Conservation (phyloP, 2,113 vertebrate genomes). For the Podilymbus podiceps region DNA sequence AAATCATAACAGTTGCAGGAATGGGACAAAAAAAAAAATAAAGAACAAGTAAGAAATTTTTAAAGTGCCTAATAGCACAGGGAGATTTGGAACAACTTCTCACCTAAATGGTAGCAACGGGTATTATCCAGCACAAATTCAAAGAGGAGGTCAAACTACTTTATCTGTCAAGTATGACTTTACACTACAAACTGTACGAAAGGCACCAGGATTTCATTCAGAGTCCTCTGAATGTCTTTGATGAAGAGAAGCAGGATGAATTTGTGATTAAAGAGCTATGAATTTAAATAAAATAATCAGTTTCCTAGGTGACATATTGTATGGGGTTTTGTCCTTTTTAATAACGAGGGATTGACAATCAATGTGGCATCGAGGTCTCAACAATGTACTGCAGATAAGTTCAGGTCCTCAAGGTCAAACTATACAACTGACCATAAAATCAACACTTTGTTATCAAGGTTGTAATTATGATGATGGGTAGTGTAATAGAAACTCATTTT, state of each 20-base stretch:
- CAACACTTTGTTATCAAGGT: conserved; percentile 6
- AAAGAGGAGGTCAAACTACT: not conserved
- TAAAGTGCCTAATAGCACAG: not conserved
- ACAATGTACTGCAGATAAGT: not conserved
- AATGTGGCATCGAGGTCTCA: not conserved
- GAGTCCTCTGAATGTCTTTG: not conserved
- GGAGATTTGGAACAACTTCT: not conserved
- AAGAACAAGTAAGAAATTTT: not conserved
- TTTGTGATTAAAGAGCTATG: not conserved
- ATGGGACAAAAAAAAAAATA: not conserved
- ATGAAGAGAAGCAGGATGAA: not conserved
- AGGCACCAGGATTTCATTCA: not conserved
- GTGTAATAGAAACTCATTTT: conserved; percentile 28
- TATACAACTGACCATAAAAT: conserved; percentile 17
- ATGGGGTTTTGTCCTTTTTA: not conserved
- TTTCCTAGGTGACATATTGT: not conserved
- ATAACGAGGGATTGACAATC: not conserved
- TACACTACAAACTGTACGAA: not conserved
- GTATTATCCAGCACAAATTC: not conserved
- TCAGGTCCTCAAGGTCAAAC: not conserved
- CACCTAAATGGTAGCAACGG: not conserved
- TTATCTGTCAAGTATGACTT: not conserved
- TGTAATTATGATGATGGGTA: conserved; percentile 25
- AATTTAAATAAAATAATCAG: not conserved
- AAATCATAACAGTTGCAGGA: not conserved